Base-by-base conservation (phyloP, 2,888 invertebrate species). In the Lordiphosa andalusiaca region DNA sequence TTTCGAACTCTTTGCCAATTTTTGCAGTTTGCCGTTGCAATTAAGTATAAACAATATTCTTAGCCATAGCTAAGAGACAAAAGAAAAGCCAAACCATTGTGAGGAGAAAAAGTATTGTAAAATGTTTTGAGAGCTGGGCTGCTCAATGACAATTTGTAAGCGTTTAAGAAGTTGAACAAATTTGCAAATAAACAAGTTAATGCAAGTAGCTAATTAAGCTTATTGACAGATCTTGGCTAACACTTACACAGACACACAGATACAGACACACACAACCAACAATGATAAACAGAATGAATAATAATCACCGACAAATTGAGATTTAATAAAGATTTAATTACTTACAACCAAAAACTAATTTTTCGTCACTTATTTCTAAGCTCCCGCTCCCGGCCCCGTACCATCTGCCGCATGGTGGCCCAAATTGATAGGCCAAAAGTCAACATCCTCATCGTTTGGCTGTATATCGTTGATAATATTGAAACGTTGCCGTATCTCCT, bases 261-360 rank as follows among this genome's bases (percentile, higher is more conserved):
- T n/a, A 49, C 13, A 44, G 13, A 42, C 25, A 42, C 9, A 42
- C 10, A 44, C 10, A 33, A 21, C 10, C 10, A 33, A 40, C 19
- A 30, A 42, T 30, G 57, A 37, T 41, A 44, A 37, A 37, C 50
- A 44, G 55, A 66, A 69, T 86, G 76, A 78, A 85, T 80, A 71
- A 85, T 81, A 85, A 83, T 83, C 72, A 73, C 77, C 77, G 80
- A 70, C 58, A 83, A 78, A 78, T 78, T 78, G 77, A 80, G 81
- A 80, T 83, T 80, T 80, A 80, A 80, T 80, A 80, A 80, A 80
- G 73, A 80, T 80, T 80, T 83, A 80, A 83, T 80, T 80, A 80
- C 77, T 83, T 80, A 67, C 67, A 80, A 76, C 64, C 41, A 23
- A 35, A 10, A 41, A 6, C 2, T 2, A 6, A 37, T 37, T 21